Evolutionary conservation across 2,888 invertebrate genomes (phyloP).

Genomic region (Ophion obscuratus): DNA sequence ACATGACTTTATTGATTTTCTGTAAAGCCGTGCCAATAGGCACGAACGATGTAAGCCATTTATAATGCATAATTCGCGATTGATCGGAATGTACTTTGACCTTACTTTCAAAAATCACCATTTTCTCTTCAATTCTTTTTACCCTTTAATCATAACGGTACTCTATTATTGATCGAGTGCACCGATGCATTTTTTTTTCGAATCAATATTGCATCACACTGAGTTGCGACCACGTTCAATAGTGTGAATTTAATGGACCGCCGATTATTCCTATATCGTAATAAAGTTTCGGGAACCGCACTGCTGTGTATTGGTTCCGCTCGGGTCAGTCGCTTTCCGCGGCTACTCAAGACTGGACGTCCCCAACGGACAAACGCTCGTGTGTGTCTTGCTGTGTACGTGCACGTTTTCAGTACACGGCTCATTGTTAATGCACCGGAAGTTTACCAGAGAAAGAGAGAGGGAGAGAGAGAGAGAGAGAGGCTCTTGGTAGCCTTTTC

Average conservation of each 20-base stretch:
- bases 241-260: constrained; percentile 9
- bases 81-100: background rate
- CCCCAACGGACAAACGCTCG: constrained; percentile 1
- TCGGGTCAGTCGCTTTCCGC: constrained; percentile 5
- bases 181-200: background rate
- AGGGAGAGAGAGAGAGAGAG: background rate
- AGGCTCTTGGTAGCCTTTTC: constrained; percentile 14
- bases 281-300: background rate
- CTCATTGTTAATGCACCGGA: constrained; percentile 59
- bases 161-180: background rate
- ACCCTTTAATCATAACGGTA: background rate
- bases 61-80: background rate
- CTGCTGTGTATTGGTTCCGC: constrained; percentile 22
- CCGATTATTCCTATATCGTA: constrained; percentile 6
- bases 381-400: constrained; percentile 19
- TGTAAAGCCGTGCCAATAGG: background rate
- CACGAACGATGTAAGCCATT: background rate
- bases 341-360: constrained; percentile 46
- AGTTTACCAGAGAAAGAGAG: constrained; percentile 38
- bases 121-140: background rate
- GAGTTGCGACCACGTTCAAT: background rate
- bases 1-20: background rate
- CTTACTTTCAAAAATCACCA: too few relatives aligned
- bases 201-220: background rate
- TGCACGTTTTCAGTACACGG: constrained; percentile 1